Evolutionary conservation across 2,113 vertebrate genomes (phyloP).

Genomic region (human (Homo sapiens)): GRCh38 chr11:18233001-18233500

Average conservation of each 20-base stretch:
- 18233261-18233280: background rate
- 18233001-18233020: too few relatives aligned
- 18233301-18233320: background rate
- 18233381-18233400: background rate
- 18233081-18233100: background rate
- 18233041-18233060: background rate
- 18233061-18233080: background rate
- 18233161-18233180: background rate
- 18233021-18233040: background rate
- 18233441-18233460: background rate
- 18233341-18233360: background rate
- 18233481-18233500: too few relatives aligned
- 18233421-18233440: background rate
- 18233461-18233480: too few relatives aligned
- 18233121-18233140: background rate
- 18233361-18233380: background rate
- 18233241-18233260: too few relatives aligned
- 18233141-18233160: background rate
- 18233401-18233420: background rate
- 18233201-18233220: background rate
- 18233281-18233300: background rate
- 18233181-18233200: background rate
- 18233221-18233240: background rate
- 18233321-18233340: background rate
- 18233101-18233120: background rate